Evolutionary conservation across 2,113 vertebrate species (phyloP).

Genomic region (Thinocorus orbignyianus): DNA sequence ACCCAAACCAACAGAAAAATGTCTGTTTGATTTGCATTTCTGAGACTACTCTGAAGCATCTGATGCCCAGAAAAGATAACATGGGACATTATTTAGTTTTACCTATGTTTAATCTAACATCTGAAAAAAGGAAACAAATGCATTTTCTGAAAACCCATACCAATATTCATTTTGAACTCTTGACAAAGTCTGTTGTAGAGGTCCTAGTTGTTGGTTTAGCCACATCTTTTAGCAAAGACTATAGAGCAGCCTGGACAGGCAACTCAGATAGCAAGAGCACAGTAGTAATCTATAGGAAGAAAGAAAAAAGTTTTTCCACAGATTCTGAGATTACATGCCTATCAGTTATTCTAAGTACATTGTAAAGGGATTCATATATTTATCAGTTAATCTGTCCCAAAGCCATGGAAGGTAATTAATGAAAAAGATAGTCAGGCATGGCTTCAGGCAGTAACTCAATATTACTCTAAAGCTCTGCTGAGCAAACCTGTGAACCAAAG

Average conservation of each 20-base stretch:
- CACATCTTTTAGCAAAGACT: background rate
- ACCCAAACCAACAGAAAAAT: background rate
- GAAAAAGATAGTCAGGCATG: conserved; percentile 57
- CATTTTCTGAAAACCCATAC: background rate
- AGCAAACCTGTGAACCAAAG: conserved; percentile 51
- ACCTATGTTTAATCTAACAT: background rate
- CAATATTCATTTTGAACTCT: background rate
- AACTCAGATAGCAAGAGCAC: background rate
- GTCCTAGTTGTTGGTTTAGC: background rate
- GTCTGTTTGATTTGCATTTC: background rate
- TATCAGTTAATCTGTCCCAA: conserved; percentile 66
- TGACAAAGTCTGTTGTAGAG: background rate
- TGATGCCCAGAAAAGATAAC: background rate
- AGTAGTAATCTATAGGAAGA: background rate
- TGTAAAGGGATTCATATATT: conserved; percentile 38
- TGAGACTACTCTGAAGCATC: background rate
- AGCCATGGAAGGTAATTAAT: conserved; percentile 65
- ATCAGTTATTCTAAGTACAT: conserved; percentile 12
- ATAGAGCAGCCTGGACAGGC: fast-evolving
- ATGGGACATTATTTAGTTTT: background rate
- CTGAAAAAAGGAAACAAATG: background rate
- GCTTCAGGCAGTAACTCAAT: conserved; percentile 65
- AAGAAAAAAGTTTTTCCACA: background rate
- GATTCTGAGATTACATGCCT: conserved; percentile 9
- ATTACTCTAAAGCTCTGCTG: conserved; percentile 56